phyloP scores from a whole-genome alignment of 2,888 invertebrate species.

The Barypeithes pellucidus region DNA sequence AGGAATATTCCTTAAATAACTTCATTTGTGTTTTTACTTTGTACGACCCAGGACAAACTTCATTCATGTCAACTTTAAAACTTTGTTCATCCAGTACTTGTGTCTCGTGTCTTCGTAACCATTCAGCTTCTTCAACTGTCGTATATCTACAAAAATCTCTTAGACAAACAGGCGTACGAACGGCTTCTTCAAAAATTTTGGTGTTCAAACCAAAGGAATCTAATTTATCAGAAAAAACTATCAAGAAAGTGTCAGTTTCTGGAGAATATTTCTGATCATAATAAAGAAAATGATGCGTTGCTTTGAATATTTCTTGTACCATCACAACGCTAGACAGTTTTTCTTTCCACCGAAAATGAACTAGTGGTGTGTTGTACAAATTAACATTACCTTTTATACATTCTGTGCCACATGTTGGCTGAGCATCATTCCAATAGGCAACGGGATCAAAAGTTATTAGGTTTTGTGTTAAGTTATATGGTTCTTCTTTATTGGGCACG shows the following conservation, averaged over 20 bases:
- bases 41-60: constrained; percentile 57
- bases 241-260: constrained; percentile 58
- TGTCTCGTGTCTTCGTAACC: constrained; percentile 54
- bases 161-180: constrained; percentile 61
- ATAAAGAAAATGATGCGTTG: constrained; percentile 56
- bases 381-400: constrained; percentile 22
- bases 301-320: constrained; percentile 58
- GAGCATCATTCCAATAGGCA: constrained; percentile 34
- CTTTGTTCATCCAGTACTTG: constrained; percentile 34
- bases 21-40: constrained; percentile 53
- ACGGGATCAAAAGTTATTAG: constrained; percentile 45
- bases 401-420: constrained; percentile 23
- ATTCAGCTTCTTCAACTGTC: constrained; percentile 54
- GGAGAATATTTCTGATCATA: constrained; percentile 57
- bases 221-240: constrained; percentile 59
- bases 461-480: constrained; percentile 47
- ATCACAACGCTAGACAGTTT: constrained; percentile 57
- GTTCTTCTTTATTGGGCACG: not conserved
- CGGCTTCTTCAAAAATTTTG: constrained; percentile 55
- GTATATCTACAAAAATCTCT: constrained; percentile 63
- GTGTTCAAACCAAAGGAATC: constrained; percentile 60
- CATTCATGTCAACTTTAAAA: constrained; percentile 47
- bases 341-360: constrained; percentile 60
- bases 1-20: constrained; percentile 55
- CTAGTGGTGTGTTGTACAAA: constrained; percentile 46